Conservation (phyloP, 2,797 vertebrate species). For the Siniperca scherzeri region DNA sequence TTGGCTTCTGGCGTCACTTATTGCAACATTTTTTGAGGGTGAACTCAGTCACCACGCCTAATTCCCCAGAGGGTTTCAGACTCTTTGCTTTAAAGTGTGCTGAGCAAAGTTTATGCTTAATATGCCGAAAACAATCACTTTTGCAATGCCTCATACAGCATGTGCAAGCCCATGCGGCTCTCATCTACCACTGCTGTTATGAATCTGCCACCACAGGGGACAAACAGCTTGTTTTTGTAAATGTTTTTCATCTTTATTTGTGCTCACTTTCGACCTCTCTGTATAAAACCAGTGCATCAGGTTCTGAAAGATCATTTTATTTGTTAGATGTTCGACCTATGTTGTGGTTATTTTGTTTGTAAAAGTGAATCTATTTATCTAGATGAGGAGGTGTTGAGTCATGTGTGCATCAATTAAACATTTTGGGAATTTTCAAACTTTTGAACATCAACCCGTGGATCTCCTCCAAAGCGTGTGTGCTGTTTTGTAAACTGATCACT, state of each 20-base stretch:
- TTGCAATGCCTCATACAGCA: conserved; percentile 29
- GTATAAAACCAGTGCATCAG: background rate
- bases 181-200: conserved; percentile 33
- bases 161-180: conserved; percentile 35
- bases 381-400: background rate
- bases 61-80: conserved; percentile 48
- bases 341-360: background rate
- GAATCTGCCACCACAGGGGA: conserved; percentile 19
- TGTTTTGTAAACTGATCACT: conserved; percentile 59
- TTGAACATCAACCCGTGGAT: conserved; percentile 40
- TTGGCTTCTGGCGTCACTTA: conserved; percentile 63
- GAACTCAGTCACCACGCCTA: conserved; percentile 57
- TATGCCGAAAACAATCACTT: conserved; percentile 52
- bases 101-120: conserved; percentile 52
- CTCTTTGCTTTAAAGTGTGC: conserved; percentile 33
- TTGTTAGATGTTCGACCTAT: conserved; percentile 7
- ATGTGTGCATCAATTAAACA: conserved; percentile 15
- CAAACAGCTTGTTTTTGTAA: conserved; percentile 6
- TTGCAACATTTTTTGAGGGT: conserved; percentile 61
- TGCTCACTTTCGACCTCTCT: background rate
- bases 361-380: conserved; percentile 2
- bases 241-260: conserved; percentile 4
- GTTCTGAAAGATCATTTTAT: background rate
- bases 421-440: conserved; percentile 37
- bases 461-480: conserved; percentile 39